A percentile compares a stretch with the other conserved stretches of the same genome.
Conservation (phyloP, 2,888 invertebrate species). For the Rhagium mordax region DNA sequence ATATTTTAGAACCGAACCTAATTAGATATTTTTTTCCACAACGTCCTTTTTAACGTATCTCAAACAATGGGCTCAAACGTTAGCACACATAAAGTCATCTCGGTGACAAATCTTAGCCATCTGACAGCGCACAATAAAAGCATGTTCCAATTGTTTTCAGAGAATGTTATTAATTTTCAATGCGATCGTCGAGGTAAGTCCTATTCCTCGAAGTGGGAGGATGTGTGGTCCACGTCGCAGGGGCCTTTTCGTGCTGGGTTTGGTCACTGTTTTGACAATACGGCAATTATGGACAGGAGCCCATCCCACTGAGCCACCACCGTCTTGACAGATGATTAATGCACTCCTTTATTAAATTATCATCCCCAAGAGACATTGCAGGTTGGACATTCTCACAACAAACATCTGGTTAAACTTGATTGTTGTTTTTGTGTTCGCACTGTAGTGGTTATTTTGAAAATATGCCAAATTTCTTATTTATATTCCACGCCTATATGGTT, state of each 20-base stretch:
- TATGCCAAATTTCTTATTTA: constrained; percentile 7
- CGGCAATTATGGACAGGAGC: constrained; percentile 68
- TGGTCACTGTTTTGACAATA: constrained; percentile 68
- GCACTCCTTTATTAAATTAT: constrained; percentile 68
- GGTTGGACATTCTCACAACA: not conserved
- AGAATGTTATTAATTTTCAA: constrained; percentile 38
- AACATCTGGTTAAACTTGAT: constrained; percentile 28
- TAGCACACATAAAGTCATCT: not conserved
- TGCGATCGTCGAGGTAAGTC: constrained; percentile 34
- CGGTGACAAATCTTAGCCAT: not conserved
- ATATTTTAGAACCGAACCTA: too few relatives aligned
- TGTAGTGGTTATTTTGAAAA: constrained; percentile 11
- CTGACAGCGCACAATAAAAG: not conserved
- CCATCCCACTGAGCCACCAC: constrained; percentile 65
- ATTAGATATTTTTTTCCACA: too few relatives aligned
- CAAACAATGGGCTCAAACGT: not conserved
- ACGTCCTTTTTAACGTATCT: too few relatives aligned
- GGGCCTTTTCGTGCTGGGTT: constrained; percentile 58
- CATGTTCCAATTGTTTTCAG: constrained; percentile 19
- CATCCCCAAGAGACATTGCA: constrained; percentile 60
- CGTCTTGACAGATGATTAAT: constrained; percentile 68
- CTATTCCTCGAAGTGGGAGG: constrained; percentile 59
- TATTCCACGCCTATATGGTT: not conserved
- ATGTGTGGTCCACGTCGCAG: constrained; percentile 64
- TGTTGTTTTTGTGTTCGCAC: constrained; percentile 18